phyloP scores from a whole-genome alignment of 2,888 invertebrate species.

The Mythimna vitellina region DNA sequence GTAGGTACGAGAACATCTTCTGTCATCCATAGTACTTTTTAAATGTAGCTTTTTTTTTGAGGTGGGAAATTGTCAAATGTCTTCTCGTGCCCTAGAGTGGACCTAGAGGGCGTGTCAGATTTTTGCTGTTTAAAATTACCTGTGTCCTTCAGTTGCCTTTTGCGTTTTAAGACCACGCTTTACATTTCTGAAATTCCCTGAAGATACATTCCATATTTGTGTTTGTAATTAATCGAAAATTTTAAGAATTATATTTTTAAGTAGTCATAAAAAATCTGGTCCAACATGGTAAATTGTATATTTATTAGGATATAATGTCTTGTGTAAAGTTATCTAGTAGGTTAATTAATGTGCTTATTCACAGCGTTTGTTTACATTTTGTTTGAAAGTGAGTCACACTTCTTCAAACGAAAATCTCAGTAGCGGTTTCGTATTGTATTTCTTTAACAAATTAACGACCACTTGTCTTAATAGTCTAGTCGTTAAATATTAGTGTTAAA shows the following conservation, averaged over 20 bases:
- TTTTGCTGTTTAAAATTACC: no score
- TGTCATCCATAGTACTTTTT: neutral
- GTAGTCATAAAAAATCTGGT: neutral
- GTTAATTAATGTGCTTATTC: slow-evolving; percentile 21
- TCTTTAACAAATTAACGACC: slow-evolving; percentile 42
- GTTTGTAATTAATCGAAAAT: no score
- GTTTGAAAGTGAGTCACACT: slow-evolving; percentile 22
- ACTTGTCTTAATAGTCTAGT: slow-evolving; percentile 20
- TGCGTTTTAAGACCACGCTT: no score
- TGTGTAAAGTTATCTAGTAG: slow-evolving; percentile 6
- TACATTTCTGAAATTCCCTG: no score
- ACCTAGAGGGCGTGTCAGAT: no score
- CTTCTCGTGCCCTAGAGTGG: no score
- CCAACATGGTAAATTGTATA: slow-evolving; percentile 8
- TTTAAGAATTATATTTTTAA: no score
- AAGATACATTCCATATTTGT: no score
- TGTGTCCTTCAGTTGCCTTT: no score
- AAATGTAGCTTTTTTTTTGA: neutral
- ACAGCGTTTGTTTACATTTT: slow-evolving; percentile 24
- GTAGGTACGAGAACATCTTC: neutral
- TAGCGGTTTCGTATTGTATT: slow-evolving; percentile 36
- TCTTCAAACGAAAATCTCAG: slow-evolving; percentile 32
- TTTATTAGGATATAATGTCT: neutral
- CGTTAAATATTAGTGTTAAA: slow-evolving; percentile 37
- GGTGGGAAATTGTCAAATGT: no score